Evolutionary conservation across 2,888 invertebrate species (phyloP), one percentile per base, ranked within the genome.

Genomic region (Dasypogon diadema): DNA sequence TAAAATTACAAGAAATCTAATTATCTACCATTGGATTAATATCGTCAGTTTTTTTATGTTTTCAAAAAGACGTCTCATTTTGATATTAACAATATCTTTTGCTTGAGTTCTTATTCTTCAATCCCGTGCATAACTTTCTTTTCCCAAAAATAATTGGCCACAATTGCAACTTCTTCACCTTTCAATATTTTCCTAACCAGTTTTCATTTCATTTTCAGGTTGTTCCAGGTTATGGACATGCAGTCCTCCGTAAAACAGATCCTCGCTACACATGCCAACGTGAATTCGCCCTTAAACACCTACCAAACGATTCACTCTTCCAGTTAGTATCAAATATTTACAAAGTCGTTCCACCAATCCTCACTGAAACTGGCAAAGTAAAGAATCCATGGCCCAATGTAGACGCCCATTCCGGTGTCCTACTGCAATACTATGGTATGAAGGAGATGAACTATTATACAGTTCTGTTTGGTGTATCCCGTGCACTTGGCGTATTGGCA

Each of bases 381-480:
- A 92, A 93, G 89, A 96, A 96, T 89, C 96, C 96, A 78, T 96
- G 95, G 95, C 96, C 96, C 79, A 96, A 96, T 87, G 95, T 96
- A 81, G 96, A 96, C 85, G 95, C 96, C 75, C 95, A 96, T 87
- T 94, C 94, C 78, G 96, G 96, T 80, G 94, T 93, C 21, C 87
- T 94, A 72, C 88, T 94, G 75, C 92, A 93, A 88, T 92, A 94
- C 88, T 95, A 92, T 83, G 94, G 93, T 81, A 89, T 96, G 90
- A 94, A 90, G 82, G 95, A 96, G 86, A 95, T 94, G 93, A 93
- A 92, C 85, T 96, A 93, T 86, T 96, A 96, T 88, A 96, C 96
- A 46, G 95, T 96, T 6, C 86, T 96, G 81, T 96, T 96, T 85
- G 96, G 95, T 77, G 94, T 96, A 6, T 95, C 94, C 0, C 90